Evolutionary conservation across 2,888 invertebrate genomes (phyloP).

Genomic region (Philonicus albiceps): DNA sequence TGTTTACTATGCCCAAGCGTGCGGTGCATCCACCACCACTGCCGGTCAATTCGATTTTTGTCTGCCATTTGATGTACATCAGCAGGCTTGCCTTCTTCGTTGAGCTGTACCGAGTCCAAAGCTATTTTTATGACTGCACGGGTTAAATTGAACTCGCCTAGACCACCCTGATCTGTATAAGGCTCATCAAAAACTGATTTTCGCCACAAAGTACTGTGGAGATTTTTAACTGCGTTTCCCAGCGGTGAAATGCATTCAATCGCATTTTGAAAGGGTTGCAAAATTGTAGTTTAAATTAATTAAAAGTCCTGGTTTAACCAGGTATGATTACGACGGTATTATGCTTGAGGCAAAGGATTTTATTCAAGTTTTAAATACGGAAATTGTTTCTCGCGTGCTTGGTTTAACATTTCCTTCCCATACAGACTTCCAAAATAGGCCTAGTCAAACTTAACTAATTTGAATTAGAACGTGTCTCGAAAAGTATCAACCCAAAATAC

Average conservation of each 20-base stretch:
- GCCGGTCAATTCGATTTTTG: not conserved
- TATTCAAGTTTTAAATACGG: not conserved
- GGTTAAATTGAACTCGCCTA: not conserved
- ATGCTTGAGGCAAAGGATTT: not conserved
- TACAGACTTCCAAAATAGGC: no score
- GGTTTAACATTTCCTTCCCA: not conserved
- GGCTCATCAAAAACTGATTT: not conserved
- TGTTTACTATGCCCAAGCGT: not conserved
- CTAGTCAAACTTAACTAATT: no score
- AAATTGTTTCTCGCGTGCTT: not conserved
- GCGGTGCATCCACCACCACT: not conserved
- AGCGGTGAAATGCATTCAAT: not conserved
- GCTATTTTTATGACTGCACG: not conserved
- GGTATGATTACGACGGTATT: not conserved
- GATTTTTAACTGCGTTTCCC: not conserved
- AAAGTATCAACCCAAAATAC: no score
- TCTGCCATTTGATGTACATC: not conserved
- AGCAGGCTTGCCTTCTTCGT: not conserved
- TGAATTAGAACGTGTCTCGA: no score
- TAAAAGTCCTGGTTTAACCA: not conserved
- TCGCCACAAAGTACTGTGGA: not conserved
- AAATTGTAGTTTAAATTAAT: not conserved
- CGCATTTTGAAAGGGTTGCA: not conserved
- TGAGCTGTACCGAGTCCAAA: not conserved
- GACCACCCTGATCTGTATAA: not conserved